These are phyloP conservation scores for Napeogenes inachia DNA, from an alignment of 2,888 invertebrate species.

Conservation along the genomic window DNA sequence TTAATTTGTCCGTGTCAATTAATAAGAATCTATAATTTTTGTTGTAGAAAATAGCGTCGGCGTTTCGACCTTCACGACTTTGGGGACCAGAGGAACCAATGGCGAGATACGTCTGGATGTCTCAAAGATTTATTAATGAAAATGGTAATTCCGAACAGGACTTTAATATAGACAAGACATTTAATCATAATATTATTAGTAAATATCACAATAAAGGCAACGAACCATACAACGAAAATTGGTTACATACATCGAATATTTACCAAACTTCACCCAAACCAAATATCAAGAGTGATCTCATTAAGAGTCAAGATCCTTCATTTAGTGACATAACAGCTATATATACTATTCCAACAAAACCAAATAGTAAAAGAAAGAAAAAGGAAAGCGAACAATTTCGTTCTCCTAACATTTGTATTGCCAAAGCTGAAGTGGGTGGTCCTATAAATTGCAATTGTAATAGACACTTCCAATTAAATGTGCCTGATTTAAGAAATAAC, in stretches of 20 bases:
- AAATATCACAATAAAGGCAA: constrained; percentile 41
- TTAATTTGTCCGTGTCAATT: no score
- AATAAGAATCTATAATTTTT: not conserved
- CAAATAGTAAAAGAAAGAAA: constrained; percentile 49
- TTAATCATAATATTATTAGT: constrained; percentile 47
- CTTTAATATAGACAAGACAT: constrained; percentile 51
- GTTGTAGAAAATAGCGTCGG: constrained; percentile 64
- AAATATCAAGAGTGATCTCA: constrained; percentile 44
- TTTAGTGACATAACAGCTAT: constrained; percentile 42
- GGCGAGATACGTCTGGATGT: constrained; percentile 71
- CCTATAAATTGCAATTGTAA: constrained; percentile 63
- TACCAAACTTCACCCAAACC: constrained; percentile 49
- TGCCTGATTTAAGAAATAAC: constrained; percentile 58
- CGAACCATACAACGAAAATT: constrained; percentile 51
- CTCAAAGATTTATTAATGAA: constrained; percentile 59
- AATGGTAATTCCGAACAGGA: constrained; percentile 51
- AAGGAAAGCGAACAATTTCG: constrained; percentile 54
- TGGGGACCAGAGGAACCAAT: constrained; percentile 73
- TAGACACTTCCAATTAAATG: constrained; percentile 67
- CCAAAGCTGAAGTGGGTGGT: constrained; percentile 59
- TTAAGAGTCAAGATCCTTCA: constrained; percentile 36
- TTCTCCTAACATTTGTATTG: constrained; percentile 67
- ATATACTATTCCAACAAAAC: constrained; percentile 48
- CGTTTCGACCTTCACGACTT: constrained; percentile 64
- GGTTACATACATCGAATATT: constrained; percentile 43